Base-by-base conservation (phyloP, 2,797 vertebrate genomes). In the Syngnathus acus region DNA sequence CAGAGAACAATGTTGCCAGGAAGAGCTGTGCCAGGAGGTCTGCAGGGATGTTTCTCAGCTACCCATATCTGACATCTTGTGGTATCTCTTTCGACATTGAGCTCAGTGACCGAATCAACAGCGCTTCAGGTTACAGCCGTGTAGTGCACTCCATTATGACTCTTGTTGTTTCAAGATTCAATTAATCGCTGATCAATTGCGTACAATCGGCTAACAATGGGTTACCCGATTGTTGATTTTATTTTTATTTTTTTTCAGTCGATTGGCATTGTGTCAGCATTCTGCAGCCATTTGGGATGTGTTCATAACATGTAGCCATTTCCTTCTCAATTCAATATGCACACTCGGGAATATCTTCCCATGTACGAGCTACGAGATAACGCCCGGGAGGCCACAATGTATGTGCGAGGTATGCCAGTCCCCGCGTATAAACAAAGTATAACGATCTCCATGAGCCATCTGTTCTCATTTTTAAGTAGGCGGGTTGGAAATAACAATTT, bases 381-480 rank as follows among this genome's bases (percentile, higher is more conserved):
- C 19, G n/a, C 32, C 57, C 19, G 19, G 14, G 8, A 9, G 16
- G 58, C 38, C 21, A 61, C n/a, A 43, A 57, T 7, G 6, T 32
- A 14, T 37, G 1, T 55, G 23, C 14, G 39, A 61, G 32, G n/a
- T 13, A 5, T 62, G 60, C 26, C 14, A 16, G 26, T 16, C 1
- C 5, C 10, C 40, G 16, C 26, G 8, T 9, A 59, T 9, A 21
- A 54, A 13, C 39, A 16, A 11, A 4, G 32, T 4, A 9, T 39
- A 63, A 64, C 32, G 9, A 47, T 67, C 21, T 53, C 51, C 45
- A 57, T 53, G 54, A 68, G 11, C 38, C 65, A 67, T 73, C 68
- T 79, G 63, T 42, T 26, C 64, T 50, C 42, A 32, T 60, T 58
- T 72, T 21, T 53, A 50, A 51, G 63, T 67, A 50, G 53, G 11